Base-by-base conservation (phyloP, 2,797 vertebrate species). In the Danio albolineatus region DNA sequence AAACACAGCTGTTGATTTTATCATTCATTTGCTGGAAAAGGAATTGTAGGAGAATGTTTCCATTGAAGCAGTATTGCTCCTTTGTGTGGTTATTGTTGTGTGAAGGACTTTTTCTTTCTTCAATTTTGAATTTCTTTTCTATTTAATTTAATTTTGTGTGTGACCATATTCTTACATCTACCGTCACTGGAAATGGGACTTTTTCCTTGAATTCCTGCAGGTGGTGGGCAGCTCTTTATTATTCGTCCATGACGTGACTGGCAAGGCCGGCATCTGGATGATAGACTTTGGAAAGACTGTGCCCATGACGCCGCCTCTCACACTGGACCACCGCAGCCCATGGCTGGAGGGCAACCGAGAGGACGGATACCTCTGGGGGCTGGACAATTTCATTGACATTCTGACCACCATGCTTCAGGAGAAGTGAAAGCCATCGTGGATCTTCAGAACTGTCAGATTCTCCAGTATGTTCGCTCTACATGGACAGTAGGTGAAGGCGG, bases 281-380 rank as follows among this genome's bases (percentile, higher is more conserved):
- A 97, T 97, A 5, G 96, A 97, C 90, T 97, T 97, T 53, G 95
- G 94, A 69, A 97, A 96, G 91, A 96, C 95, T 0, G 88, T 89
- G 13, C 86, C 91, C 7, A 74, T 94, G 44, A 92, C 94, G 0
- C 53, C 90, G 1, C 88, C 90, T 43, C 87, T 92, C 74, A 90
- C 81, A 0, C 84, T 96, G 83, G 90, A 93, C 86, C 96, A 97
- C 86, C 88, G 95, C 57, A 91, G 92, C 65, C 91, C 92, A 12
- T 97, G 96, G 96, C 84, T 89, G 1, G 94, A 94, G 76, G 96
- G 96, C 12, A 97, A 95, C 87, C 91, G 88, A 4, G 96, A 97
- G 79, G 95, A 97, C 0, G 95, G 96, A 69, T 97, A 96, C 86
- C 91, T 97, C 49, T 94, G 95, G 89, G 96, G 96, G 80, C 89